These are phyloP conservation scores for Sarotherodon lohbergeri DNA, from an alignment of 2,113 vertebrate genomes.

Conservation along the genomic window DNA sequence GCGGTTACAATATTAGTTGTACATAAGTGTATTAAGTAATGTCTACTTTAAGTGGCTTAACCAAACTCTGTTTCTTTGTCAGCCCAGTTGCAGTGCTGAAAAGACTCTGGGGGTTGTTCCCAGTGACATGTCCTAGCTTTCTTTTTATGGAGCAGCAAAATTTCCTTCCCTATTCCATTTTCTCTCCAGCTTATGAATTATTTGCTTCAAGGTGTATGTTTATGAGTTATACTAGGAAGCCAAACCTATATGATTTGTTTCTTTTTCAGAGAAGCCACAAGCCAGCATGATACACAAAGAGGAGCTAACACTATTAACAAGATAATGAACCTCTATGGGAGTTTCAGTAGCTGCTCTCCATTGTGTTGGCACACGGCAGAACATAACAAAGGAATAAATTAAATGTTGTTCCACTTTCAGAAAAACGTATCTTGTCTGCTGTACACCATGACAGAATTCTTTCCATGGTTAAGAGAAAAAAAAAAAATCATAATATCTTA, in stretches of 20 bases:
- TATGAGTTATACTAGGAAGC: not conserved
- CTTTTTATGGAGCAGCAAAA: not conserved
- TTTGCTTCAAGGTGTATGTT: not conserved
- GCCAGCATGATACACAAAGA: not conserved
- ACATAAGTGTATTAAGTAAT: not conserved
- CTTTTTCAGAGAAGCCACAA: not conserved
- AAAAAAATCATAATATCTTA: not conserved
- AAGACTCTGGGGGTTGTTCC: not conserved
- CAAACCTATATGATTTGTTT: not conserved
- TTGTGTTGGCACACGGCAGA: not conserved
- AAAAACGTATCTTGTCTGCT: not conserved
- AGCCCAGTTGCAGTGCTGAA: not conserved
- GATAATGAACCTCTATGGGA: not conserved
- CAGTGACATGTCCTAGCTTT: not conserved
- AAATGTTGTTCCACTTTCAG: not conserved
- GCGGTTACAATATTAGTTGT: not conserved
- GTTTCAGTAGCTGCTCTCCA: not conserved
- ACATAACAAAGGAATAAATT: not conserved
- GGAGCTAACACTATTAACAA: not conserved
- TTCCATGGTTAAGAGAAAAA: not conserved
- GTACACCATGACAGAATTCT: not conserved
- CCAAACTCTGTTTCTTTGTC: not conserved
- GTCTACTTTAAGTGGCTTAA: not conserved
- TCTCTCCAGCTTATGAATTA: not conserved
- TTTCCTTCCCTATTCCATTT: not conserved